Base-by-base conservation (phyloP, 2,113 vertebrate genomes). In the Nesogale talazaci region DNA sequence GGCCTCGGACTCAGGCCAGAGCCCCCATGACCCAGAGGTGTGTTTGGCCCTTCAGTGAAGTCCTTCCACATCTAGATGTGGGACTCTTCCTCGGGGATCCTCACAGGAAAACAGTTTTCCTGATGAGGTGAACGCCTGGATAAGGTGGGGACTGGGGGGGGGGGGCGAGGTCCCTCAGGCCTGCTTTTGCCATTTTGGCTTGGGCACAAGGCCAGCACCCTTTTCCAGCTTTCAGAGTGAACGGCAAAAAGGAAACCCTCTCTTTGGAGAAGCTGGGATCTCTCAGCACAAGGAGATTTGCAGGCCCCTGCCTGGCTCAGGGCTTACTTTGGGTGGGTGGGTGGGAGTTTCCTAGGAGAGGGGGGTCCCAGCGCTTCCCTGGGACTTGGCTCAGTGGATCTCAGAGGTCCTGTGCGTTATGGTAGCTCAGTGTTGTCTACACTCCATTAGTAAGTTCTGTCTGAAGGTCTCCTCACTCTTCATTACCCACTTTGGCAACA, bases 391-490 rank as follows among this genome's bases (percentile, higher is more conserved):
- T 22, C 27, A 38, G 81, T 57, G 72, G 90, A 80, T 63, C 92
- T 81, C 85, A 27, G 65, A 69, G 67, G 90, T 74, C 84, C 91
- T 40, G 74, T 90, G 93, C 70, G 17, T 82, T 89, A 96, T 86
- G 86, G 10, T 95, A 95, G 94, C 77, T 91, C 34, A 90, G 88
- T 96, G 91, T 95, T 17, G 88, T 96, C 94, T 72, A 83, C 19
- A 70, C 88, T n/a, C 85, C 92, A 81, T 94, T 42, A 89, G 95
- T 97, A 74, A 95, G 95, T 94, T 90, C 63, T 61, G 95, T 96
- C 92, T 89, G 92, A 92, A 10, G 83, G 95, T 92, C 90, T 96
- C 94, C 82, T 93, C 11, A 40, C 91, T 88, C 93, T 93, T 84
- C 92, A 76, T 75, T 9, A 86, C 95, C 86, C 70, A 38, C 40